Conservation (phyloP, 92 coral and sea anemone genomes). For the Micromussa lordhowensis region DNA sequence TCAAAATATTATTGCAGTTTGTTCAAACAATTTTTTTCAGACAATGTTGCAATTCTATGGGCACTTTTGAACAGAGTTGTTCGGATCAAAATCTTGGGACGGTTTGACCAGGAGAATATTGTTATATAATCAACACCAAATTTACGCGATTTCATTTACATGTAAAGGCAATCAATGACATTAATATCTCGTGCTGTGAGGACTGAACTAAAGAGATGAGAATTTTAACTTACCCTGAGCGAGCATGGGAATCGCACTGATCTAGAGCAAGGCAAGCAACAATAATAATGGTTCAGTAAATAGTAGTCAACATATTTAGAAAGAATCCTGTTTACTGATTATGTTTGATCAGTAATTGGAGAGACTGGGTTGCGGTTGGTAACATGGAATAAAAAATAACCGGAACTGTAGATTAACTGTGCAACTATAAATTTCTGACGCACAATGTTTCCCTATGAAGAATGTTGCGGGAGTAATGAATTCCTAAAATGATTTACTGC, state of each 20-base stretch:
- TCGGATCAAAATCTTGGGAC: too few relatives aligned
- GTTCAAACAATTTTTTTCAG: too few relatives aligned
- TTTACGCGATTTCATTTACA: neutral
- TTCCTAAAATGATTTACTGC: neutral
- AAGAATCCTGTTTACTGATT: neutral
- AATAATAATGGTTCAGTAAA: neutral
- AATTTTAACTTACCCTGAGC: neutral
- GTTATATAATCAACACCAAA: neutral
- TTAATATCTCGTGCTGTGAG: neutral
- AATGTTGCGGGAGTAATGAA: too few relatives aligned
- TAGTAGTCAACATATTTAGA: neutral
- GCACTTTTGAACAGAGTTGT: too few relatives aligned
- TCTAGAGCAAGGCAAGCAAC: neutral
- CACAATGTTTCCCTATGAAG: too few relatives aligned
- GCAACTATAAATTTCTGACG: too few relatives aligned
- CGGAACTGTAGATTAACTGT: too few relatives aligned
- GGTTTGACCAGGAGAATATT: too few relatives aligned
- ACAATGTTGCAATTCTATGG: too few relatives aligned
- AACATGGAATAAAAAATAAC: neutral
- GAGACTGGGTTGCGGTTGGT: neutral
- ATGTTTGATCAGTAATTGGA: neutral
- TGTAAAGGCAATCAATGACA: neutral
- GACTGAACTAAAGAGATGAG: neutral
- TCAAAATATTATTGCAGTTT: too few relatives aligned
- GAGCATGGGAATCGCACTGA: neutral